phyloP scores from a whole-genome alignment of 2,113 vertebrate genomes.

The Proteles cristata region DNA sequence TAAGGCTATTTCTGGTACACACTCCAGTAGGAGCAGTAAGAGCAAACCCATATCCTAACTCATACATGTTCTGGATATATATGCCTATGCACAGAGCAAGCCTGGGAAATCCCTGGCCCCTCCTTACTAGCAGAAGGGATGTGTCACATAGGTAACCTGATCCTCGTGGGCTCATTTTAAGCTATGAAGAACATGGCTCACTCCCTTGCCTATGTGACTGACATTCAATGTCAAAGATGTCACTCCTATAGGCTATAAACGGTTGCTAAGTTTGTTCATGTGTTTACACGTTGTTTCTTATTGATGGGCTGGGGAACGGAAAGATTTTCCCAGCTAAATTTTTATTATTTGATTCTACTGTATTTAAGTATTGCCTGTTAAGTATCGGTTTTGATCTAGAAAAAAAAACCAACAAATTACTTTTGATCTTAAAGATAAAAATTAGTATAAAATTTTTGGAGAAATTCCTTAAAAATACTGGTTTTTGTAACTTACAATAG shows the following conservation, averaged over 20 bases:
- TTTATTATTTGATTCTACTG: neutral
- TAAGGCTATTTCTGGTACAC: neutral
- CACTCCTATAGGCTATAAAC: neutral
- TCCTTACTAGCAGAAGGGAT: neutral
- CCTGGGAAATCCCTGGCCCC: neutral
- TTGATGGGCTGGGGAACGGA: neutral
- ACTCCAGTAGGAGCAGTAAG: neutral
- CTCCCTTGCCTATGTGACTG: neutral
- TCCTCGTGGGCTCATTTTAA: neutral
- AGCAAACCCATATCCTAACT: neutral
- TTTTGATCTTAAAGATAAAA: slow-evolving; percentile 25
- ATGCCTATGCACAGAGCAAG: neutral
- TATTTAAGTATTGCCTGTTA: neutral
- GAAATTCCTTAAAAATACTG: neutral
- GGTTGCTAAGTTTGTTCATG: neutral
- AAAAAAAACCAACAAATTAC: neutral
- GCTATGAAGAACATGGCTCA: neutral
- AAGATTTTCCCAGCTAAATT: neutral
- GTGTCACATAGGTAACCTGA: neutral
- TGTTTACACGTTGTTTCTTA: neutral
- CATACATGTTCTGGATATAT: neutral
- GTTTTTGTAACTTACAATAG: neutral
- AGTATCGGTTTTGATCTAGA: neutral
- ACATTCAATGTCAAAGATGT: neutral
- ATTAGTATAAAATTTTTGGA: neutral